Conservation (phyloP, 2,113 vertebrate genomes). For the Promerops cafer region DNA sequence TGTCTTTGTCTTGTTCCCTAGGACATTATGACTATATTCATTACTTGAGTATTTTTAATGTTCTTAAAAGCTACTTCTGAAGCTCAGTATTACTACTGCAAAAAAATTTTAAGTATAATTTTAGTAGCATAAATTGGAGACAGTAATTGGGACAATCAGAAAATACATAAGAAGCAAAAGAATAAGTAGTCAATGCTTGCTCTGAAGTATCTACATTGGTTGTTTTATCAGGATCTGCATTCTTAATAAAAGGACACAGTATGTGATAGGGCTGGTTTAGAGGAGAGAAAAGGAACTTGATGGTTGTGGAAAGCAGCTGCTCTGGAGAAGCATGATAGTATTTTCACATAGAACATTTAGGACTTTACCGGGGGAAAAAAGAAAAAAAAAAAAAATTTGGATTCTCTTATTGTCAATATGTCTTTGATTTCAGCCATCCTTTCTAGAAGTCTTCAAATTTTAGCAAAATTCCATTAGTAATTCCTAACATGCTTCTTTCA, state of each 20-base stretch:
- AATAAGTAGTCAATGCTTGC: neutral
- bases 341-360: neutral
- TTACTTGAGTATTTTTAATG: neutral
- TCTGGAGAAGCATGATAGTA: neutral
- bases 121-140: neutral
- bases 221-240: neutral
- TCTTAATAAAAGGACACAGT: neutral
- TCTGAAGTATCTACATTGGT: neutral
- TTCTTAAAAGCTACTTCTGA: neutral
- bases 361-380: neutral
- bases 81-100: neutral
- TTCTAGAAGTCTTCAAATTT: neutral
- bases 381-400: neutral
- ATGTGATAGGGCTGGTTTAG: neutral
- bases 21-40: neutral
- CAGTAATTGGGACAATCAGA: neutral
- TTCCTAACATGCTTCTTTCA: neutral
- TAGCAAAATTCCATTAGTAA: neutral
- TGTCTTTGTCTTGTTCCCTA: neutral
- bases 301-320: neutral
- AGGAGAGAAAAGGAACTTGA: neutral
- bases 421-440: neutral
- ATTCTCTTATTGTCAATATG: neutral
- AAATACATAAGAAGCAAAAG: neutral
- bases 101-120: neutral